These are phyloP conservation scores for Opisthocomus hoazin DNA, from an alignment of 2,113 vertebrate species.

Conservation along the genomic window DNA sequence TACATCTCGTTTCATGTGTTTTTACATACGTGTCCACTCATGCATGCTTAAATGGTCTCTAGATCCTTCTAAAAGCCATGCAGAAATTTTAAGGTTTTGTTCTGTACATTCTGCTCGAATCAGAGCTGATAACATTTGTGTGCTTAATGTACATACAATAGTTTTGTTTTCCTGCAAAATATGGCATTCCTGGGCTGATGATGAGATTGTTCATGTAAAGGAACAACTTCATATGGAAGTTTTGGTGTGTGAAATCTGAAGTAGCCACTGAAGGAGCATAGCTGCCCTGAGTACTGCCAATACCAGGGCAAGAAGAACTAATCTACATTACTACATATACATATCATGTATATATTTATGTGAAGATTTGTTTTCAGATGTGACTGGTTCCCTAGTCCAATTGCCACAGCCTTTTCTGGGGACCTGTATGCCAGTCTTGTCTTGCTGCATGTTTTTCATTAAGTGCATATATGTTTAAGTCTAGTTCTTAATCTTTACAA, in stretches of 20 bases:
- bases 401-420: background rate
- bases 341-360: no score
- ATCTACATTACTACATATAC: rapidly evolving
- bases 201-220: background rate
- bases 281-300: background rate
- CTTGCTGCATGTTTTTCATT: background rate
- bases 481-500: background rate
- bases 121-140: rapidly evolving
- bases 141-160: background rate
- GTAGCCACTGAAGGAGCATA: background rate
- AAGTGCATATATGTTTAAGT: background rate
- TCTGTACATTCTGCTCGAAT: background rate
- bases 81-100: background rate
- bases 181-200: background rate
- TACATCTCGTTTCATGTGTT: background rate
- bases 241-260: background rate
- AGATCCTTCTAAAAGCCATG: background rate
- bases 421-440: background rate
- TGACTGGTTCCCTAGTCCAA: background rate
- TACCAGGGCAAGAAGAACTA: background rate
- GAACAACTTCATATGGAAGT: background rate
- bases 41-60: background rate
- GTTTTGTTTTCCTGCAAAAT: background rate
- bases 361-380: background rate
- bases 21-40: background rate